Base-by-base conservation (phyloP, 2,113 vertebrate species). In the Aphyosemion australe region DNA sequence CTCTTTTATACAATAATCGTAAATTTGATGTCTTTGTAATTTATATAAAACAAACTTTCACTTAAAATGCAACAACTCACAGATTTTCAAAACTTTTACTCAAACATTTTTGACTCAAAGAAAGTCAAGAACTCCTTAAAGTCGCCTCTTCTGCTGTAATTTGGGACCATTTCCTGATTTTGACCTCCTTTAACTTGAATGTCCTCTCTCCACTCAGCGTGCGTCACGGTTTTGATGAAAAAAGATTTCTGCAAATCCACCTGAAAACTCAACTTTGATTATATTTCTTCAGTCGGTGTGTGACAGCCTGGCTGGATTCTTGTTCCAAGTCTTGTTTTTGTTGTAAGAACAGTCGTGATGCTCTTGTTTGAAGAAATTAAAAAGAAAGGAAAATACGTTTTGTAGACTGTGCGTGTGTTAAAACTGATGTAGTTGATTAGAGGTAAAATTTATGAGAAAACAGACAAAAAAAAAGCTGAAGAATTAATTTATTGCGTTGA, bases 181-280 rank as follows among this genome's bases (percentile, higher is more conserved):
- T 8, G 19, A 4, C 52, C 47, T 46, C 26, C 14, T 49, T 61
- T 59, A 41, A 51, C 19, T 57, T 55, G 15, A 61, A 48, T 51
- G 74, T 81, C 78, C 80, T 42, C 42, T 39, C 51, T 41, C 45
- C 21, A 8, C 31, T 55, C 21, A 59, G 37, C 32, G 12, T 2
- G 1, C 34, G 65, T 70, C 65, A 78, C 61, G 72, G 78, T 58
- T 90, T 91, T 88, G 74, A 90, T 91, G 77, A 89, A 89, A 90
- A 90, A 69, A 72, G 63, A 79, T 78, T 65, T 79, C 68, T 65
- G 52, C 56, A 90, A 92, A 91, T 88, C 85, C 87, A 76, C 70
- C 64, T 80, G 74, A 90, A 69, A 87, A 86, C 69, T 64, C 72
- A 71, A 54, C 55, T 89, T 87, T 90, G 79, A 89, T 87, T 87